phyloP scores from a whole-genome alignment of 2,797 vertebrate genomes.

The Rhynchotus rufescens region DNA sequence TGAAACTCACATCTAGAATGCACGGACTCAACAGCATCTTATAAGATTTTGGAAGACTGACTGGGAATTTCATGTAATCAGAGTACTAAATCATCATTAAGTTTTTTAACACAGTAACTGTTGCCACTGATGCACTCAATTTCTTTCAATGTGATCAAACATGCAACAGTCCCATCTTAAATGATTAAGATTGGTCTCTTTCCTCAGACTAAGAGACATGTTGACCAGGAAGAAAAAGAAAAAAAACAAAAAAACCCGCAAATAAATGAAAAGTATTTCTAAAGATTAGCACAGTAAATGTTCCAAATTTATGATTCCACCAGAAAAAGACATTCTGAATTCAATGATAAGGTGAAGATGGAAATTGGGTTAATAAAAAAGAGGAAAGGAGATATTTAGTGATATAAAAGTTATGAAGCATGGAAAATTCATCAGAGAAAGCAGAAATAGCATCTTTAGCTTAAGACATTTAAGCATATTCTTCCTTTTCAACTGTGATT shows the following conservation, averaged over 20 bases:
- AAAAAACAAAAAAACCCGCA: too few species aligned
- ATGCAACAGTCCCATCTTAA: background rate
- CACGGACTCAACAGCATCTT: rapidly evolving
- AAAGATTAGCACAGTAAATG: background rate
- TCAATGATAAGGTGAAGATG: background rate
- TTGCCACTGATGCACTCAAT: background rate
- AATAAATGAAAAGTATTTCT: background rate
- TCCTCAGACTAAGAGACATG: background rate
- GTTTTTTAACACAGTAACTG: background rate
- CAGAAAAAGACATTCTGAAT: background rate
- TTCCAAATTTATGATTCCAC: background rate
- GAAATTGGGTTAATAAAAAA: background rate
- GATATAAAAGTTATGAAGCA: background rate
- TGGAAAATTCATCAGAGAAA: background rate
- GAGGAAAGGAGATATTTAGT: background rate
- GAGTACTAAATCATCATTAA: background rate
- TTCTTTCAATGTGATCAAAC: background rate
- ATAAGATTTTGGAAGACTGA: background rate
- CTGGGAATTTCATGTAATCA: background rate
- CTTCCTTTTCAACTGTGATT: background rate
- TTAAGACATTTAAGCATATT: background rate
- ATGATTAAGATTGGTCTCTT: rapidly evolving
- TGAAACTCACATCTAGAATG: background rate
- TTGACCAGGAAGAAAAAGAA: background rate
- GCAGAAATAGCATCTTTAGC: background rate